Evolutionary conservation across 2,888 invertebrate species (phyloP).

Genomic region (Meteorus colon): DNA sequence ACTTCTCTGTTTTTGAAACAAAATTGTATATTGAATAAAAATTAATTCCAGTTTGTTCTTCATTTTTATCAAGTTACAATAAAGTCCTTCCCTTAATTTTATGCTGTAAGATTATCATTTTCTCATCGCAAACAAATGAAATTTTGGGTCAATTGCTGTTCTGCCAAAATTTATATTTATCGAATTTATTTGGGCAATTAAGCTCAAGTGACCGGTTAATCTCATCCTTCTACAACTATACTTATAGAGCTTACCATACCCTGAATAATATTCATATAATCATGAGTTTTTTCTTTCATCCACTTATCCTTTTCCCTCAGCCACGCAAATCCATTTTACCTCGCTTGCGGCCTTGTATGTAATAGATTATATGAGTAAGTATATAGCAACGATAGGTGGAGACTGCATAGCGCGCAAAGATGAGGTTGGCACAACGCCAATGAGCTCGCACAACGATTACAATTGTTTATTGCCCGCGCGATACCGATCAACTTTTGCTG

Average conservation of each 20-base stretch:
- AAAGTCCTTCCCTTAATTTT: no score
- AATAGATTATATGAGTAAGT: not conserved
- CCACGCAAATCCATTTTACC: not conserved
- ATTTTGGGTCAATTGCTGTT: no score
- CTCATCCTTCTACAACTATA: not conserved
- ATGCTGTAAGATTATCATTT: no score
- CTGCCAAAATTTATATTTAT: no score
- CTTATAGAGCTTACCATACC: not conserved
- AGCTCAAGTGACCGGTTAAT: not conserved
- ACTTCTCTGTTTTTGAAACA: no score
- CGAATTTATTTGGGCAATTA: no score
- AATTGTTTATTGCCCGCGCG: slow-evolving; percentile 63
- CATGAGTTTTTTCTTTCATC: not conserved
- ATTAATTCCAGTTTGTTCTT: no score
- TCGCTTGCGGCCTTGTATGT: not conserved
- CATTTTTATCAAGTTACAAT: no score
- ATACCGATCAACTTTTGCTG: slow-evolving; percentile 64
- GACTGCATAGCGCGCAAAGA: slow-evolving; percentile 31
- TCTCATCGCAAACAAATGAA: no score
- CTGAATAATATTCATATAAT: not conserved
- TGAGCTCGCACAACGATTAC: slow-evolving; percentile 60
- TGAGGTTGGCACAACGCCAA: slow-evolving; percentile 54
- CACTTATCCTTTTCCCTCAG: not conserved
- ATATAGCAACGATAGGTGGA: not conserved
- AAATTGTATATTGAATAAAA: no score